Conservation (phyloP, 2,113 vertebrate species). For the Pelobates fuscus region DNA sequence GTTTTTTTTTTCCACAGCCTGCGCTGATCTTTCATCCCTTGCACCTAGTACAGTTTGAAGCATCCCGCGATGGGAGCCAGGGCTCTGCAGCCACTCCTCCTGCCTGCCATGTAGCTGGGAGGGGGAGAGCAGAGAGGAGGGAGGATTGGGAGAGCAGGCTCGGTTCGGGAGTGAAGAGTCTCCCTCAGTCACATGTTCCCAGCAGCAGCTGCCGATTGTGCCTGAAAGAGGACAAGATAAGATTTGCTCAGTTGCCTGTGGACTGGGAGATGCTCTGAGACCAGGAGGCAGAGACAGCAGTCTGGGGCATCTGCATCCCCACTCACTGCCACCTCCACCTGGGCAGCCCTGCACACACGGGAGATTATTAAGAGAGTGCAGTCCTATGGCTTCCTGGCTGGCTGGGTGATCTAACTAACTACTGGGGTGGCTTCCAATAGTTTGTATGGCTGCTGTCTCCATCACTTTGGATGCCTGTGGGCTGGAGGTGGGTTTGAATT, state of each 20-base stretch:
- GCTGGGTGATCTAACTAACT: not conserved
- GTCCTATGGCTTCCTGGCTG: not conserved
- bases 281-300: not conserved
- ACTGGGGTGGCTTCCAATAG: not conserved
- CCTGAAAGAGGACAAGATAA: conserved; percentile 11
- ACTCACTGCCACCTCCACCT: not conserved
- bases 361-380: no score
- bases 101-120: conserved; percentile 38
- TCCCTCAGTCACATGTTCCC: conserved; percentile 32
- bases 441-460: conserved; percentile 54
- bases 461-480: conserved; percentile 32
- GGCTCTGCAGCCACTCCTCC: conserved; percentile 25
- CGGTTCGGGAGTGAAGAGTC: conserved; percentile 12
- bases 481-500: conserved; percentile 48
- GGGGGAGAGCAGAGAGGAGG: conserved; percentile 32
- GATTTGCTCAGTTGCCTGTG: not conserved
- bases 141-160: conserved; percentile 38
- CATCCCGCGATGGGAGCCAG: not conserved
- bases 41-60: no score
- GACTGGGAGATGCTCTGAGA: not conserved
- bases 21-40: no score
- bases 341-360: no score
- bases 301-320: not conserved
- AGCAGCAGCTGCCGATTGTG: conserved; percentile 17
- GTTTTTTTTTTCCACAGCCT: no score